These are phyloP conservation scores for Miltochrista miniata DNA, from an alignment of 2,888 invertebrate genomes.

Conservation along the genomic window DNA sequence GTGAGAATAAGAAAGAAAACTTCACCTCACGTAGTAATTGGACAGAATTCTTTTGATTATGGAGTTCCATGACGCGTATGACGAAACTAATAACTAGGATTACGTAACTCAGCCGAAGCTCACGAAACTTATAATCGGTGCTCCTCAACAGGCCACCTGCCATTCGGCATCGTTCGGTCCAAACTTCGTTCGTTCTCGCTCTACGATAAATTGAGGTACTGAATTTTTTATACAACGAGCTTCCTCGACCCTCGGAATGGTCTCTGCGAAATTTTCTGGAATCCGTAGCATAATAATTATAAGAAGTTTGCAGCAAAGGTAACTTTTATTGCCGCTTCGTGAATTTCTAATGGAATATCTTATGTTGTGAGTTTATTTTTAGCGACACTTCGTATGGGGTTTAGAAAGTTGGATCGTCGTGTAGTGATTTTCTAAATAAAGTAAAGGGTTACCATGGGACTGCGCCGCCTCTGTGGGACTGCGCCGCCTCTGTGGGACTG, in stretches of 20 bases:
- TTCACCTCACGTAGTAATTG: neutral
- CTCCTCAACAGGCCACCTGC: conserved; percentile 12
- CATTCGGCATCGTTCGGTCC: conserved; percentile 11
- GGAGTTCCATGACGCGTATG: conserved; percentile 12
- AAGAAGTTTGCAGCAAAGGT: conserved; percentile 10
- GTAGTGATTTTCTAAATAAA: too few relatives aligned
- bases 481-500: too few relatives aligned
- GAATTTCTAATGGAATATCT: conserved; percentile 5
- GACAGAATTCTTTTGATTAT: neutral
- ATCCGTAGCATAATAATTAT: conserved; percentile 10
- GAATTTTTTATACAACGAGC: conserved; percentile 7
- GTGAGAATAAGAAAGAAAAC: neutral
- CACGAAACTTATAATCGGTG: conserved; percentile 31
- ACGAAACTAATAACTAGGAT: conserved; percentile 29
- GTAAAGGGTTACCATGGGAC: too few relatives aligned
- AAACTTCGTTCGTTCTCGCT: conserved; percentile 9
- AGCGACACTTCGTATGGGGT: too few relatives aligned
- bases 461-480: too few relatives aligned
- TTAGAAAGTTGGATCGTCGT: too few relatives aligned
- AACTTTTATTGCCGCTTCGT: conserved; percentile 5
- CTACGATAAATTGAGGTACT: conserved; percentile 8
- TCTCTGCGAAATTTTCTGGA: conserved; percentile 4
- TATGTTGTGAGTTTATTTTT: conserved; percentile 2
- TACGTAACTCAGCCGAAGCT: conserved; percentile 21
- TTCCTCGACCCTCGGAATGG: conserved; percentile 4